Evolutionary conservation across 2,797 vertebrate species (phyloP), one percentile per base, ranked within the genome.

Genomic region (Pseudochirops cupreus): DNA sequence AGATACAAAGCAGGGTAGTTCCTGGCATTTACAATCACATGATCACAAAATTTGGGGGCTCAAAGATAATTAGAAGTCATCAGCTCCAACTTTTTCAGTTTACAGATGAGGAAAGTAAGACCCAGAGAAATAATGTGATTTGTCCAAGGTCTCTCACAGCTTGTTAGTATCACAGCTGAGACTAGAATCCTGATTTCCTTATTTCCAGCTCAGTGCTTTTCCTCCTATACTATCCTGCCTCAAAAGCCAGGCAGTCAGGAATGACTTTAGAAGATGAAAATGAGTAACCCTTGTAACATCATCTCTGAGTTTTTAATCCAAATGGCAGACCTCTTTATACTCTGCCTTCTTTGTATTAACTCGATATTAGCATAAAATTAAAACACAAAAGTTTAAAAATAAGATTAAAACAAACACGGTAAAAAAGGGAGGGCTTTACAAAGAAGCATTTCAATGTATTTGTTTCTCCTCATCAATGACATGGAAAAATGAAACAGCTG

Each of bases 401-500:
- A 82, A 46, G n/a, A 46, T 87, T 46, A 50, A 87, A 87, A 82
- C 16, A 82, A 82, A 50, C 74, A 87, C 3, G 1, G 39, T 24
- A 87, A 87, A 50, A 82, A 74, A 4, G 18, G 31, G 59, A 9
- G 11, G 9, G 0, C 24, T 82, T n/a, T 82, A 39, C 9, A 39
- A 39, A 87, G 53, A 28, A 82, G 39, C 9, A 89, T 95, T 57
- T 93, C 92, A 95, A 55, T 95, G 92, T 95, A 92, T 93, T 92
- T 92, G 91, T 46, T 29, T 46, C 94, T 39, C 91, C 91, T 94
- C 95, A 96, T 56, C 89, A 95, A 89, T 55, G 29, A 55, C 5
- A 28, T 62, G 96, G n/a, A 55, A 95, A 93, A 96, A 97, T 95
- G 62, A 96, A 96, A 96, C 74, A 59, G 95, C 91, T 7, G 94